A percentile compares a stretch with the other conserved stretches of the same genome.
These are phyloP conservation scores for Oxyura jamaicensis DNA, from an alignment of 2,113 vertebrate species.

Conservation along the genomic window DNA sequence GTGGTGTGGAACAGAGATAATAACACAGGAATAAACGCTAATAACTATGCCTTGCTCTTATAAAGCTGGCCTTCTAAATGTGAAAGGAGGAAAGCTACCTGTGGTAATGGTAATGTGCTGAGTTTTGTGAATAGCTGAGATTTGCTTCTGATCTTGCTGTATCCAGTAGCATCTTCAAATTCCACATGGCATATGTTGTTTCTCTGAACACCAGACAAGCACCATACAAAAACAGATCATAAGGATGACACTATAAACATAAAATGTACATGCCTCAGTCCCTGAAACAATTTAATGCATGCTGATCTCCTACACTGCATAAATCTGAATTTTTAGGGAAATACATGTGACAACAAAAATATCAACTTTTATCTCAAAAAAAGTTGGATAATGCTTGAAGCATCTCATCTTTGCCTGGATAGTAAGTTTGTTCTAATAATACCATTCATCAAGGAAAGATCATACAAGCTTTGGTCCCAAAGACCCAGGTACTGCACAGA, in stretches of 20 bases:
- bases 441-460: not conserved
- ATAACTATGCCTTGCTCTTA: not conserved
- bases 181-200: not conserved
- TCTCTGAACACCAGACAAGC: not conserved
- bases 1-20: constrained; percentile 7
- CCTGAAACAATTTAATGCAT: not conserved
- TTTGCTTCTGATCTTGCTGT: not conserved
- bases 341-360: not conserved
- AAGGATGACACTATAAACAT: not conserved
- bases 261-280: not conserved
- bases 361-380: not conserved
- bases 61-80: not conserved
- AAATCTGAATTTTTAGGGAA: not conserved
- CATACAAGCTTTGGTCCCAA: not conserved
- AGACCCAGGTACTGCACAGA: not conserved
- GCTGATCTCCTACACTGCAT: not conserved
- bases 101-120: not conserved
- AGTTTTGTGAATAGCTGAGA: not conserved
- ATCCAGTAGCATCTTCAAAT: not conserved
- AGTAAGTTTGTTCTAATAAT: not conserved
- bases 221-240: not conserved
- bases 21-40: constrained; percentile 4
- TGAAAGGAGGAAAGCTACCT: not conserved
- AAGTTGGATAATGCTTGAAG: not conserved
- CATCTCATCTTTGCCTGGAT: not conserved